These are phyloP conservation scores for Orthosia incerta DNA, from an alignment of 2,888 invertebrate genomes.

Conservation along the genomic window DNA sequence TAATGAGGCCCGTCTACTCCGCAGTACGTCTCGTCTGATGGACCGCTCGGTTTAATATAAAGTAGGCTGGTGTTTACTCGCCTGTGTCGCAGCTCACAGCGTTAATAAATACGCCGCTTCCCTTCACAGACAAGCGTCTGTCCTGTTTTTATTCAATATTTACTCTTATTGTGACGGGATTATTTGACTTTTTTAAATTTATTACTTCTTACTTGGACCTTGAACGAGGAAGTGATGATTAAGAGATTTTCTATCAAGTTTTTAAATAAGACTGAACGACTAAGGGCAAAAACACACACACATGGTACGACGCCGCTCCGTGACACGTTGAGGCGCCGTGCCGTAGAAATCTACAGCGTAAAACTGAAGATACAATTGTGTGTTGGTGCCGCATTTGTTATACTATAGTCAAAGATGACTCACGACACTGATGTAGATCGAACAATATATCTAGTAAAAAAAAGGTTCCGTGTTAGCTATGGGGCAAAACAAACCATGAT, in stretches of 20 bases:
- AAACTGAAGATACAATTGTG: no score
- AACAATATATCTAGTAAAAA: no score
- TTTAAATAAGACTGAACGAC: not conserved
- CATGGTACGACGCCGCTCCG: not conserved
- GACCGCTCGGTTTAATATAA: slow-evolving; percentile 84
- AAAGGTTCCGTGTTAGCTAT: no score
- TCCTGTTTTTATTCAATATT: slow-evolving; percentile 81
- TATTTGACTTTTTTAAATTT: slow-evolving; percentile 62
- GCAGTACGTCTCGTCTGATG: slow-evolving; percentile 51
- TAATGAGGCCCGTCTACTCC: slow-evolving; percentile 55
- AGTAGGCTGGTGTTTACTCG: slow-evolving; percentile 85
- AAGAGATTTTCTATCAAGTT: not conserved
- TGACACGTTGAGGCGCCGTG: not conserved
- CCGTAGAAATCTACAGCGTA: not conserved
- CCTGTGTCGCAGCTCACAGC: slow-evolving; percentile 82
- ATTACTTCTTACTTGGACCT: slow-evolving; percentile 29
- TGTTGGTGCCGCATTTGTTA: no score
- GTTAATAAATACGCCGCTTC: slow-evolving; percentile 85
- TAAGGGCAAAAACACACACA: not conserved
- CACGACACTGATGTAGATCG: no score
- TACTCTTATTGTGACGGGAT: slow-evolving; percentile 74
- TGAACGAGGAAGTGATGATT: slow-evolving; percentile 31
- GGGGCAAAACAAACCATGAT: no score
- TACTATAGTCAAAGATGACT: no score
- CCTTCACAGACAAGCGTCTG: slow-evolving; percentile 76